phyloP scores from a whole-genome alignment of 2,888 invertebrate genomes.

The Acanthopleura granulata region DNA sequence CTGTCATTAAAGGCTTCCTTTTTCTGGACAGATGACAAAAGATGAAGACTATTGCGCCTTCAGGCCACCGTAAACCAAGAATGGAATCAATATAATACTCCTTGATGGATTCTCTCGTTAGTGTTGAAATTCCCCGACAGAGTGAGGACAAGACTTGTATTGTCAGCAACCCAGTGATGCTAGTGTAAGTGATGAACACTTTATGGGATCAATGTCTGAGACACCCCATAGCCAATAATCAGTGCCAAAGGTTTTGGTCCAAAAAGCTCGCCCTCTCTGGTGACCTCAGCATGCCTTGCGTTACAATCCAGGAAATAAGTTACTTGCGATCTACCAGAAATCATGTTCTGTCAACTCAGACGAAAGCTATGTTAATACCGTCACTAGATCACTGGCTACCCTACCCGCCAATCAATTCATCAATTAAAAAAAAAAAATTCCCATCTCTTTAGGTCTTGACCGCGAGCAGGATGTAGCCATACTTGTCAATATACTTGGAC shows the following conservation, averaged over 20 bases:
- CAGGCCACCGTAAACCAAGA: neutral
- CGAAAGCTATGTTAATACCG: neutral
- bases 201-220: neutral
- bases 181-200: neutral
- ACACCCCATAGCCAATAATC: neutral
- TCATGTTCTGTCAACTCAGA: neutral
- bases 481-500: too few relatives aligned
- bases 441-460: too few relatives aligned
- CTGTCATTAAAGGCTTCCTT: constrained; percentile 1
- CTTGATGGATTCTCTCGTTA: neutral
- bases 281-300: too few relatives aligned
- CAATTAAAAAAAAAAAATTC: neutral
- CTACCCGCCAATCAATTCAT: neutral
- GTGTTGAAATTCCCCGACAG: neutral
- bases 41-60: neutral
- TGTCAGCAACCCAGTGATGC: neutral
- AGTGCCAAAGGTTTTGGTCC: neutral
- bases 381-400: neutral
- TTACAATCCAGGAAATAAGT: too few relatives aligned
- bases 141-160: neutral
- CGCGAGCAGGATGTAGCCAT: too few relatives aligned
- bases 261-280: too few relatives aligned
- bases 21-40: neutral
- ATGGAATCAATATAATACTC: too few relatives aligned
- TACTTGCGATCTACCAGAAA: neutral